These are phyloP conservation scores for Pachycephala philippinensis DNA, from an alignment of 2,113 vertebrate species.

Conservation along the genomic window DNA sequence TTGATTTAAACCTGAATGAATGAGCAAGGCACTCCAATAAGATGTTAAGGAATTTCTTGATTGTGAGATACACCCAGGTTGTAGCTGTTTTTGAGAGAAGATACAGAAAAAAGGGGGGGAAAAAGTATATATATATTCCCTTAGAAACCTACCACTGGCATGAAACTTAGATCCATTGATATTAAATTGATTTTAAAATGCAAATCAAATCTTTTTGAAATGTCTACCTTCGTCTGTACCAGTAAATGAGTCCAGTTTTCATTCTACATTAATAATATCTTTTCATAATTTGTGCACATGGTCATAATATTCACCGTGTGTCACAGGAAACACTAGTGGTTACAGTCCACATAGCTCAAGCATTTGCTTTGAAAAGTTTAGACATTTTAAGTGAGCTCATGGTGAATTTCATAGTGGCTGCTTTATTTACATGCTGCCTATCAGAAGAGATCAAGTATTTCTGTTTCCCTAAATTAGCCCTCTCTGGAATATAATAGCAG, in stretches of 20 bases:
- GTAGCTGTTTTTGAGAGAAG: not conserved
- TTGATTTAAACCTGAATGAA: not conserved
- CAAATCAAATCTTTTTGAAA: not conserved
- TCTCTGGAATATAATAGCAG: constrained; percentile 53
- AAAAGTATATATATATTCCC: not conserved
- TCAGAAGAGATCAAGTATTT: constrained; percentile 38
- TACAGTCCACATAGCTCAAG: not conserved
- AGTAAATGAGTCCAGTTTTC: not conserved
- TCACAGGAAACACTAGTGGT: not conserved
- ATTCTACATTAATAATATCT: not conserved
- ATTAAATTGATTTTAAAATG: not conserved
- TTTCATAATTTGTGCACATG: not conserved
- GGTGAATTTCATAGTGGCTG: constrained; percentile 45
- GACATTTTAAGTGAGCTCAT: constrained; percentile 19
- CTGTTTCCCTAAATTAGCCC: constrained; percentile 14
- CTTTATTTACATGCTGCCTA: constrained; percentile 39
- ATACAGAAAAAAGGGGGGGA: not conserved
- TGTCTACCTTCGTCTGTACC: not conserved
- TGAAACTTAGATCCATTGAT: not conserved
- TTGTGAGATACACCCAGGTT: not conserved
- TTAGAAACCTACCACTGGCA: not conserved
- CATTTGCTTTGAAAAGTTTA: constrained; percentile 30
- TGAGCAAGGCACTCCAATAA: not conserved
- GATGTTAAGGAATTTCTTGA: not conserved
- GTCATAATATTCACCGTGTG: not conserved